Evolutionary conservation across 2,888 invertebrate genomes (phyloP).

Genomic region (Ceraclea dissimilis): DNA sequence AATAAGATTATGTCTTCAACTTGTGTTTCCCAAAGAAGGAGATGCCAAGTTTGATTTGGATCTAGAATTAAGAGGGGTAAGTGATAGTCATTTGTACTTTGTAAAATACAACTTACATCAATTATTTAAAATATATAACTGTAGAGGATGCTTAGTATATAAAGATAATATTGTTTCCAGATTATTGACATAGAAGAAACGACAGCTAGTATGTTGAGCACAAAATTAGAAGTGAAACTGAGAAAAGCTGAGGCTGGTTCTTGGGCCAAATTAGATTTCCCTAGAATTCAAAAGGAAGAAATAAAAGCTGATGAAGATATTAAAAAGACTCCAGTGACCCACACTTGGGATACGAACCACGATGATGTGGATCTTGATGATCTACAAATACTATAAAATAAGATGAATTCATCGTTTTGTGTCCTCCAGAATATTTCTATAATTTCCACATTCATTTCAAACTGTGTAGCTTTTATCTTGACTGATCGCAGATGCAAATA

Average conservation of each 20-base stretch:
- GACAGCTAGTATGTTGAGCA: constrained; percentile 70
- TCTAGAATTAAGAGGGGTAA: constrained; percentile 76
- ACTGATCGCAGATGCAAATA: no score
- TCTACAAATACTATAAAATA: constrained; percentile 43
- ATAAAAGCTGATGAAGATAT: constrained; percentile 27
- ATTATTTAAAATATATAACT: background rate
- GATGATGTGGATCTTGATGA: constrained; percentile 71
- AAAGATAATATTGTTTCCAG: constrained; percentile 43
- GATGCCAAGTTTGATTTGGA: constrained; percentile 67
- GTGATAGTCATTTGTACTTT: constrained; percentile 28
- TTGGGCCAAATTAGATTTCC: constrained; percentile 72
- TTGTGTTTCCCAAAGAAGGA: constrained; percentile 71
- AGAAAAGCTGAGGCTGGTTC: constrained; percentile 77
- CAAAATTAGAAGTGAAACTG: constrained; percentile 89
- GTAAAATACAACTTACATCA: constrained; percentile 3
- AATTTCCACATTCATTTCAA: no score
- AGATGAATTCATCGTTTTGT: no score
- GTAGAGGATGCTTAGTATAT: background rate
- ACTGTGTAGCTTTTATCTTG: no score
- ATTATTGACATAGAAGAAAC: constrained; percentile 66
- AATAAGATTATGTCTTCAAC: constrained; percentile 63
- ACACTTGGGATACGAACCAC: constrained; percentile 36
- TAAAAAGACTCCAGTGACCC: constrained; percentile 26
- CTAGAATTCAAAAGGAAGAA: constrained; percentile 31
- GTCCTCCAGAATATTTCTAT: no score